A percentile compares a stretch with the other conserved stretches of the same genome.
Conservation (phyloP, 2,888 invertebrate species). For the Trachelus tabidus region DNA sequence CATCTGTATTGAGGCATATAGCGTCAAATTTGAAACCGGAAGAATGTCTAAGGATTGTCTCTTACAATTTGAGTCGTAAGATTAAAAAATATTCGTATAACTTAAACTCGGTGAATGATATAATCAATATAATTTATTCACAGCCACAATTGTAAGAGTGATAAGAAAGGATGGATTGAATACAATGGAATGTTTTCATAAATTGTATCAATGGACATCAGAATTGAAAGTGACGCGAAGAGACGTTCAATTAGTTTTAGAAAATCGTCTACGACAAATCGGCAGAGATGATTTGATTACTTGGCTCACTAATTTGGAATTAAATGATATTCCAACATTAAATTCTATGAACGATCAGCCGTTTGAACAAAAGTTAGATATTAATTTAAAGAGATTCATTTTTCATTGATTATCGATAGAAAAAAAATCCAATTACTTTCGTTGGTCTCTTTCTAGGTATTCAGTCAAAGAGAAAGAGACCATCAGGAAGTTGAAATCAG, state of each 20-base stretch:
- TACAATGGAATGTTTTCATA: not conserved
- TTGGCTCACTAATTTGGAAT: slow-evolving; percentile 63
- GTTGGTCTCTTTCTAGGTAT: not conserved
- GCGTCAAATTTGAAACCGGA: slow-evolving; percentile 32
- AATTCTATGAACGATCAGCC: not conserved
- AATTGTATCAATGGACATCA: slow-evolving; percentile 66
- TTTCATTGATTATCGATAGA: not conserved
- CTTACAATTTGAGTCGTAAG: slow-evolving; percentile 28
- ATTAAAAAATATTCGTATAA: not conserved
- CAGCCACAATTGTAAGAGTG: not conserved
- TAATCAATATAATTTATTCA: not conserved
- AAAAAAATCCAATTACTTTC: not conserved
- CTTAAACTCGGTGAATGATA: not conserved
- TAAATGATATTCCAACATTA: not conserved
- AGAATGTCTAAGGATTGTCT: slow-evolving; percentile 29
- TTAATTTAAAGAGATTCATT: not conserved
- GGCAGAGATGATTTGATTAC: slow-evolving; percentile 69
- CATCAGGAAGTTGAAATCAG: not conserved
- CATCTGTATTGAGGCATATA: slow-evolving; percentile 17
- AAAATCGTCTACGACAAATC: slow-evolving; percentile 69
- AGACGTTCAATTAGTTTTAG: slow-evolving; percentile 68
- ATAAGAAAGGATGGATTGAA: not conserved
- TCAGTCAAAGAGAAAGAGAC: not conserved
- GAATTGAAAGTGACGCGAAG: slow-evolving; percentile 66
- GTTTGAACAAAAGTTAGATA: not conserved